Percentiles rank a stretch among this genome's conserved stretches.
These are phyloP conservation scores for Gavia stellata DNA, from an alignment of 2,113 vertebrate species.

Conservation along the genomic window DNA sequence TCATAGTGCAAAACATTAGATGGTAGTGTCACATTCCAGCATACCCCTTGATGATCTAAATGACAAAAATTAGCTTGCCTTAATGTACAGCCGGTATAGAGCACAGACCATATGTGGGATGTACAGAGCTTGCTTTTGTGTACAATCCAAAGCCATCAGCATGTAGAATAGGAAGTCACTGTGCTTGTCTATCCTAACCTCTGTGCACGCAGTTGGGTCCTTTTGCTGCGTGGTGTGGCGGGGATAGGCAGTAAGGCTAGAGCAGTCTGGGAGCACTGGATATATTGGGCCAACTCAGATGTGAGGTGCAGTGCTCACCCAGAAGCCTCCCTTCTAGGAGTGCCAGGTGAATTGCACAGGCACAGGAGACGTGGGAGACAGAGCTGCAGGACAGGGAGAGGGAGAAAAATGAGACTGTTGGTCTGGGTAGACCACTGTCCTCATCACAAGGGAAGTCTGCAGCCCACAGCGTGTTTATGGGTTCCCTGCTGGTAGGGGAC, in stretches of 20 bases:
- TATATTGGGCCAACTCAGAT: not conserved
- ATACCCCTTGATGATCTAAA: too few species aligned
- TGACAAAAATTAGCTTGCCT: not conserved
- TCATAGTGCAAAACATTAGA: not conserved
- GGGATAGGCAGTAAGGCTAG: not conserved
- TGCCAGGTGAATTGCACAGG: not conserved
- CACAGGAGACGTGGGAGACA: not conserved
- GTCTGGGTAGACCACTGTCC: not conserved
- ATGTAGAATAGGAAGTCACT: rapidly evolving
- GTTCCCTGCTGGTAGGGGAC: not conserved
- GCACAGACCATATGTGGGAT: rapidly evolving
- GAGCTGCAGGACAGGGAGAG: not conserved
- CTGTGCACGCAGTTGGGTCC: rapidly evolving
- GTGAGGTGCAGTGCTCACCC: not conserved
- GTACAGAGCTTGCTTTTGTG: not conserved
- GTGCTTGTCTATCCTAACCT: rapidly evolving
- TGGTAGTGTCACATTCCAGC: not conserved
- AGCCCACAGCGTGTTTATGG: not conserved
- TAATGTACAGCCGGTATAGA: rapidly evolving
- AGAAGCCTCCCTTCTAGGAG: not conserved
- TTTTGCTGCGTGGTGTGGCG: not conserved
- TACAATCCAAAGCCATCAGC: not conserved
- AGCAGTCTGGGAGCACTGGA: not conserved
- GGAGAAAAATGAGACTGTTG: not conserved
- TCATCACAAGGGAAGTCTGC: not conserved